Evolutionary conservation across 2,888 invertebrate species (phyloP), one percentile per base, ranked within the genome.

Genomic region (Lysandra coridon): DNA sequence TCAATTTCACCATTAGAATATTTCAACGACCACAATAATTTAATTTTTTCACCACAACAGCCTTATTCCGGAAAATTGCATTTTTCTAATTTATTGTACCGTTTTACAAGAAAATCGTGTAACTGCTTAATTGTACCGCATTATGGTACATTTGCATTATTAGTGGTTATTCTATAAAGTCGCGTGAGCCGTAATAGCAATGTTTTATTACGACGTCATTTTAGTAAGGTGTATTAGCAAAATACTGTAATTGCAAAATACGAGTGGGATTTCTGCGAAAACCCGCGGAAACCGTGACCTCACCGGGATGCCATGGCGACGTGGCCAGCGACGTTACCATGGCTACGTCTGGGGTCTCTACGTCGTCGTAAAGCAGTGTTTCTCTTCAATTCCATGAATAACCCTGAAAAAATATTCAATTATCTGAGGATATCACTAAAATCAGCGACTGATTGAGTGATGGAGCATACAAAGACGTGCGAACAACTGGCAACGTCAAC

Each of bases 61-160:
- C 14, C n/a, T n/a, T 14, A 37, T 69, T 5, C 69, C 30, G 4
- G 74, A 12, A 44, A 44, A 75, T 44, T 75, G 30, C 23, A 4
- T 49, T 44, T 75, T 49, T 44, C 23, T 74, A 49, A 75, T 49
- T 30, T 7, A 57, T 30, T 53, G 40, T 40, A 77, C 75, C 60
- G 53, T 79, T 79, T 76, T 69, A 77, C 79, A 77, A 53, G 76
- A 64, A 49, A 79, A 69, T 53, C 75, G 79, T 81, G 80, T 78
- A 81, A 81, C 60, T 73, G 62, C 49, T 78, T 81, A 81, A 81
- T 81, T 81, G 75, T 79, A 79, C 79, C 57, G 80, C 80, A 81
- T 81, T 81, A 80, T 12, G 69, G 78, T 74, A 49, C 62, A 37
- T 69, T 76, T 69, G 76, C 79, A 37, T 78, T 76, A 76, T 76